phyloP scores from a whole-genome alignment of 2,888 invertebrate genomes.

The Heliconius ismenius region DNA sequence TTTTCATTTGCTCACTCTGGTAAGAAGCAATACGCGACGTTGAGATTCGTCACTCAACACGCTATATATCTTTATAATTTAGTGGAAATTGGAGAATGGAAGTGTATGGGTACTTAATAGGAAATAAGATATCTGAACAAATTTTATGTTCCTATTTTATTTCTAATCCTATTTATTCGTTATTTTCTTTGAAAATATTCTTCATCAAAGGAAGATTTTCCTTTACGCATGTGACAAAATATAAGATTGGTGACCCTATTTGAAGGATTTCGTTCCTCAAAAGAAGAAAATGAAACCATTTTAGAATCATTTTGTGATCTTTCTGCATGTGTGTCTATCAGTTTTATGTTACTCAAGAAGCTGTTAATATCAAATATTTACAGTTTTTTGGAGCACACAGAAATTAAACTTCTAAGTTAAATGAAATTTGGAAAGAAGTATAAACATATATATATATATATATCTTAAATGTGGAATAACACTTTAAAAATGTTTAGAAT shows the following conservation, averaged over 20 bases:
- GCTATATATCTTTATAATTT: not conserved
- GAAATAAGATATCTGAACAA: not conserved
- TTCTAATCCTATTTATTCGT: not conserved
- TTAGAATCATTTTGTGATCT: not conserved
- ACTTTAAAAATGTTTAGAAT: too few species aligned
- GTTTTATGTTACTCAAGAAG: not conserved
- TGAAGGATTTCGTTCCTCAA: not conserved
- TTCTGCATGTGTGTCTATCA: not conserved
- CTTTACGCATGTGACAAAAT: not conserved
- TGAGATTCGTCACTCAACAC: not conserved
- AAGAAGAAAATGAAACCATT: not conserved
- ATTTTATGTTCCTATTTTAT: too few species aligned
- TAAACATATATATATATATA: too few species aligned
- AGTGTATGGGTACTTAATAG: too few species aligned
- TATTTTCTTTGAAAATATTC: constrained; percentile 28
- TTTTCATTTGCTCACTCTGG: not conserved
- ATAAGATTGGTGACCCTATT: not conserved
- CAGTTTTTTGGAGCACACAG: too few species aligned
- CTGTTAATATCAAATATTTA: too few species aligned
- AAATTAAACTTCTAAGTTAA: too few species aligned
- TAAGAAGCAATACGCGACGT: not conserved
- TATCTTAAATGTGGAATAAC: too few species aligned
- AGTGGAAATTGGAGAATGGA: too few species aligned
- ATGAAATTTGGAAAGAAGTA: too few species aligned
- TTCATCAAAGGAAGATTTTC: constrained; percentile 17